Evolutionary conservation across 2,113 vertebrate species (phyloP), one percentile per base, ranked within the genome.

Genomic region (Apteryx owenii): DNA sequence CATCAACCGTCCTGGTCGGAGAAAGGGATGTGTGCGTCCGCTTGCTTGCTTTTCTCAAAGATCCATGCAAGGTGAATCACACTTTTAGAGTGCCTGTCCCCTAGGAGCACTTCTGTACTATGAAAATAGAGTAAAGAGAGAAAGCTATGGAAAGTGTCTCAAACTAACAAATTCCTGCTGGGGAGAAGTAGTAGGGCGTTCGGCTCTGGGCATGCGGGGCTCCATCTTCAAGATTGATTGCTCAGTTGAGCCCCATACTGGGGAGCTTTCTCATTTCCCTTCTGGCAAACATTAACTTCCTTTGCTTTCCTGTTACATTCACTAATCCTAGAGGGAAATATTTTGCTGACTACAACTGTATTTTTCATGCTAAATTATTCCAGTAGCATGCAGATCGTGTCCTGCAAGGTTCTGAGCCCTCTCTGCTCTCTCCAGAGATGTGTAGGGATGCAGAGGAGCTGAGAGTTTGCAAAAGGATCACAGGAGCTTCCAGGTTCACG

Each of bases 311-410:
- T 83, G 36, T 78, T 88, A 44, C 11, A 40, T 31, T 92, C 29
- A 20, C 79, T 89, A 80, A 77, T 85, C 48, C 84, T 85, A 50
- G 26, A 82, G 89, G 84, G 92, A 93, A 89, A 81, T 70, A 73
- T 72, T 89, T 85, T 80, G 66, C 95, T 89, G 62, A 88, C 48
- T 77, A 53, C 36, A 38, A 54, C 25, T 70, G 8, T 58, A 70
- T 77, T 93, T 94, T 95, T 95, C 46, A 50, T 46, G 60, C n/a
- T 93, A 77, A 95, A 31, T 89, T 89, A 89, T 94, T 94, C 81
- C 1, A 4, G 25, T 76, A 16, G 4, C 65, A 18, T 18, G 3
- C 36, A 92, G 90, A 58, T 65, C 62, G 87, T 58, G 33, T 68
- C 23, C 78, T 85, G 56, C 0, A 7, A 87, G n/a, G 36, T 61